These are phyloP conservation scores for Steinernema feltiae DNA, from an alignment of 1,140 invertebrate species.

Conservation along the genomic window DNA sequence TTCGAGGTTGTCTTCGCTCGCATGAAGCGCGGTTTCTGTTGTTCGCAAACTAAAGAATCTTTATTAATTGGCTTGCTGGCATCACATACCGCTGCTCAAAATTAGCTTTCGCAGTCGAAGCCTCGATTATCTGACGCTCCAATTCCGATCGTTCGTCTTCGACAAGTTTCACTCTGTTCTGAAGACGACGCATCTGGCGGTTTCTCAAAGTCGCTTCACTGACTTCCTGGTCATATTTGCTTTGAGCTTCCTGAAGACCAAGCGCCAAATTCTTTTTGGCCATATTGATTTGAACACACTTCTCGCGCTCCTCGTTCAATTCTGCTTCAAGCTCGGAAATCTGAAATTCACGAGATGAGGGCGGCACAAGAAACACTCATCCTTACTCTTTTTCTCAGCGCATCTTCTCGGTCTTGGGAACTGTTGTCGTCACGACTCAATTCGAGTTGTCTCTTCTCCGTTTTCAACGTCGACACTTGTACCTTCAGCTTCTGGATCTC, in stretches of 20 bases:
- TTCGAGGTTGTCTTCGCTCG: background rate
- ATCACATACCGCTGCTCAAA: background rate
- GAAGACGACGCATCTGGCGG: background rate
- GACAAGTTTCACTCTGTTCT: background rate
- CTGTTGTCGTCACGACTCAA: background rate
- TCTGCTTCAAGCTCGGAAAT: background rate
- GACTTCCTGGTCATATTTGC: background rate
- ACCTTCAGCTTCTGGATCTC: background rate
- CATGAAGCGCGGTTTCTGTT: background rate
- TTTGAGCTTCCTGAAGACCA: background rate
- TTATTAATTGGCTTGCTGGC: background rate
- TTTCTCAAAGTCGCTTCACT: background rate
- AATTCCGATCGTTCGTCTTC: background rate
- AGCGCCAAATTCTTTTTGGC: background rate
- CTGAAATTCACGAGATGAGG: no score
- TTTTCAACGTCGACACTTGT: background rate
- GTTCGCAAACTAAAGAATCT: background rate
- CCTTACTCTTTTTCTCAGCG: background rate
- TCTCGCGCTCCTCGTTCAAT: background rate
- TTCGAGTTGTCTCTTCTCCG: background rate
- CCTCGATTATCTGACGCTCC: background rate
- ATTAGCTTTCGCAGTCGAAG: background rate
- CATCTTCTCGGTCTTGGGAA: background rate
- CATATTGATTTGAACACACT: background rate
- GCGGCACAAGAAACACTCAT: background rate